Conservation (phyloP, 2,888 invertebrate genomes). For the Ashinkailepas kermadecensis region DNA sequence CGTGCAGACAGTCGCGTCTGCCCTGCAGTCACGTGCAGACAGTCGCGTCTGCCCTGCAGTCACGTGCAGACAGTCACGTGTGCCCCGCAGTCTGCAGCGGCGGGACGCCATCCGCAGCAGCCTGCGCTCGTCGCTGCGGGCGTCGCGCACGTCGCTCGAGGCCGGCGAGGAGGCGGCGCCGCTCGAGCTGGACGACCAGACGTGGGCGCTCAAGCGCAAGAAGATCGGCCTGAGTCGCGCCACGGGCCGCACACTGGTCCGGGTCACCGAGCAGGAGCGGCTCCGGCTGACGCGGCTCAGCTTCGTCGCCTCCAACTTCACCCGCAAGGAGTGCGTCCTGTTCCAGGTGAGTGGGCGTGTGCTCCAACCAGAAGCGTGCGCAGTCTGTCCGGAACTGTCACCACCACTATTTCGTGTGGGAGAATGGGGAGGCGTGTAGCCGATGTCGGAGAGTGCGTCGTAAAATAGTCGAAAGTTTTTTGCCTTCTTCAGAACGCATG, state of each 20-base stretch:
- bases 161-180: neutral
- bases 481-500: too few species aligned
- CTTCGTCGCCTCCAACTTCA: conserved; percentile 30
- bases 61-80: too few species aligned
- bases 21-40: too few species aligned
- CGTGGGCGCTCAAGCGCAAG: conserved; percentile 24
- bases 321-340: conserved; percentile 29
- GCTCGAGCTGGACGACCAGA: neutral
- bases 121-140: neutral
- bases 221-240: conserved; percentile 27
- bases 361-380: neutral
- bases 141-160: neutral
- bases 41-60: too few species aligned
- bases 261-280: conserved; percentile 18
- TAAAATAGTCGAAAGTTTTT: too few species aligned
- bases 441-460: too few species aligned
- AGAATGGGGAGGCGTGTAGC: too few species aligned
- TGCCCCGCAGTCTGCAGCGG: neutral
- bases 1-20: too few species aligned
- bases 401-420: too few species aligned
- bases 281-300: neutral
- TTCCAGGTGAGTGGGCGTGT: neutral
- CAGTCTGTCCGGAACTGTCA: too few species aligned
- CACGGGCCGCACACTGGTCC: conserved; percentile 21
- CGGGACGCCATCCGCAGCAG: neutral